Evolutionary conservation across 2,888 invertebrate species (phyloP).

Genomic region (Orthosia cruda): DNA sequence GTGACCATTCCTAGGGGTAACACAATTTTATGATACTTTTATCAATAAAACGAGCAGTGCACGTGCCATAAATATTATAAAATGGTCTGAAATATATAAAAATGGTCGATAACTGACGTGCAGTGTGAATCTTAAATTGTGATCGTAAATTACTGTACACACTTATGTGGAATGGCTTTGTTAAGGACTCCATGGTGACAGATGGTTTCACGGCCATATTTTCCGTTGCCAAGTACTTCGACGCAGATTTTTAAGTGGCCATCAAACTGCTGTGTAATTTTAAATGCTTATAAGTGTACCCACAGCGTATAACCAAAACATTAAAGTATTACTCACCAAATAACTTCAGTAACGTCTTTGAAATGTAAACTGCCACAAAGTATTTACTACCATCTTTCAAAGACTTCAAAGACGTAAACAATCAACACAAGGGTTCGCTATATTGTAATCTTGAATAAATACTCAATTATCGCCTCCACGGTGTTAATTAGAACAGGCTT

Average conservation of each 20-base stretch:
- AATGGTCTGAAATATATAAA: slow-evolving; percentile 43
- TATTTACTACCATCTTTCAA: slow-evolving; percentile 18
- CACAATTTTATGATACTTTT: slow-evolving; percentile 83
- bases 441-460: slow-evolving; percentile 71
- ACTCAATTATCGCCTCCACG: slow-evolving; percentile 78
- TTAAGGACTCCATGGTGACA: slow-evolving; percentile 17
- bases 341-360: neutral
- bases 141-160: slow-evolving; percentile 27
- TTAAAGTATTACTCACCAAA: neutral
- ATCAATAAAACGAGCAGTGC: slow-evolving; percentile 76
- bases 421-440: slow-evolving; percentile 53
- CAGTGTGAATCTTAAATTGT: slow-evolving; percentile 47
- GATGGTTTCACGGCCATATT: neutral
- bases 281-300: neutral
- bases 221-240: neutral
- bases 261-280: slow-evolving; percentile 7
- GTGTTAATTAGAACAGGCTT: slow-evolving; percentile 83
- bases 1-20: slow-evolving; percentile 73
- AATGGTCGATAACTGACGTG: slow-evolving; percentile 43
- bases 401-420: slow-evolving; percentile 55
- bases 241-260: neutral
- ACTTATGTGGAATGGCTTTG: slow-evolving; percentile 12
- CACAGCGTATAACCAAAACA: neutral
- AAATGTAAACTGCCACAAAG: slow-evolving; percentile 4
- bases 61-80: slow-evolving; percentile 65